Evolutionary conservation across 2,888 invertebrate genomes (phyloP), one percentile per base, ranked within the genome.

Genomic region (Clanis bilineata): DNA sequence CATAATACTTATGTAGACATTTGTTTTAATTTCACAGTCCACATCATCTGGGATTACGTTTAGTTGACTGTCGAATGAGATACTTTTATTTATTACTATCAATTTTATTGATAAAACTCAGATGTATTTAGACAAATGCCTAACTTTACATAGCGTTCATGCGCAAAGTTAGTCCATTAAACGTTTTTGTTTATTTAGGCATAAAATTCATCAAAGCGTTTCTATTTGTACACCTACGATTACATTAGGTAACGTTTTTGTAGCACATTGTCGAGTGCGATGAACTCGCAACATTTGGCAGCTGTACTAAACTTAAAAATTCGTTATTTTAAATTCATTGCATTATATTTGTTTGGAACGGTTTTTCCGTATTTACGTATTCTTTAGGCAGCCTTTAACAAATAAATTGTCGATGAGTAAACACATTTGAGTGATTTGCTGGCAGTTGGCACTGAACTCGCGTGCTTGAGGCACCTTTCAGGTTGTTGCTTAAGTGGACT

Each of bases 401-500:
- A 65, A 67, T 72, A 71, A 65, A 62, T 67, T 62, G 64, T 66
- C 63, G 69, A 66, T 71, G 66, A 60, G 69, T 69, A 73, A 71
- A 77, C 60, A 69, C 64, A 59, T 64, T 64, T 67, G 65, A 70
- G 70, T 61, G 70, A 64, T 66, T 69, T 68, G 66, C 70, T 69
- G 64, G 69, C 66, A 66, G 63, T n/a, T n/a, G n/a, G 70, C 67
- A 66, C 60, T 66, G 61, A 59, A 58, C 69, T 68, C 64, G 66
- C 65, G 57, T 60, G 60, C 64, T 62, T 65, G 79, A 78, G 81
- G 79, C 76, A 74, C 77, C 74, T 75, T 71, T 72, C 71, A 80
- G 78, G 78, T 81, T 76, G 70, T 60, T 70, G 72, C 68, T 64
- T 18, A 63, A 58, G 70, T 51, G 66, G 72, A 67, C 62, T 69